Conservation (phyloP, 30 jellyfish, hydroid and myxozoan species). For the Cassiopea xamachana region DNA sequence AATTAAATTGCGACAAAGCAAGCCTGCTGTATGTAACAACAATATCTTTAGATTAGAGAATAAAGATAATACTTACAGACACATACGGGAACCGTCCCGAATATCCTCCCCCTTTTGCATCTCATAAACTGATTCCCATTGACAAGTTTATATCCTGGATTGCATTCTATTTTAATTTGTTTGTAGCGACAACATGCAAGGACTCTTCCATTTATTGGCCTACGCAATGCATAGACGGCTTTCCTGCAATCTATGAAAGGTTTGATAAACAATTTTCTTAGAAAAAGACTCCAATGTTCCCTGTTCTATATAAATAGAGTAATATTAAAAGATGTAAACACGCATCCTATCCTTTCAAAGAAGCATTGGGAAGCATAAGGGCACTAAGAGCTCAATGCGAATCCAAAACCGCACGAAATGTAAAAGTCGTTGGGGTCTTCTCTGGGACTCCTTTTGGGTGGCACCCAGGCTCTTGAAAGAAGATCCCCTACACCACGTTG, state of each 20-base stretch:
- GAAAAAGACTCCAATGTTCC: not conserved
- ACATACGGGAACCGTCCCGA: slow-evolving; percentile 52
- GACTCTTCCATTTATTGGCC: slow-evolving; percentile 53
- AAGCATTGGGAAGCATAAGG: no score
- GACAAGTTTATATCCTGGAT: slow-evolving; percentile 45
- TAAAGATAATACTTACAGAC: slow-evolving; percentile 27
- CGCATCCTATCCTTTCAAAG: no score
- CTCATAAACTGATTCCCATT: slow-evolving; percentile 28
- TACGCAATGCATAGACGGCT: slow-evolving; percentile 42
- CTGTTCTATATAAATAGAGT: no score
- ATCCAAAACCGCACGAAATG: no score
- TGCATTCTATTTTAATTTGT: slow-evolving; percentile 35
- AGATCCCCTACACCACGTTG: no score
- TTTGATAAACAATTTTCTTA: not conserved
- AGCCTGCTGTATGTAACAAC: no score
- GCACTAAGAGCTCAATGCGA: no score
- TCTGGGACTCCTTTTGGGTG: no score
- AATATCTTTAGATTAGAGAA: not conserved
- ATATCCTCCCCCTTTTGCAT: slow-evolving; percentile 58
- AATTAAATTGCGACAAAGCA: no score
- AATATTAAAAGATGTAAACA: no score
- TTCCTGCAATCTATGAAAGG: slow-evolving; percentile 16
- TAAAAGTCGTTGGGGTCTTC: no score
- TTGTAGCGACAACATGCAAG: slow-evolving; percentile 50
- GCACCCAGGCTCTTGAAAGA: no score